Conservation (phyloP, 2,113 vertebrate species). For the Bubo scandiacus region DNA sequence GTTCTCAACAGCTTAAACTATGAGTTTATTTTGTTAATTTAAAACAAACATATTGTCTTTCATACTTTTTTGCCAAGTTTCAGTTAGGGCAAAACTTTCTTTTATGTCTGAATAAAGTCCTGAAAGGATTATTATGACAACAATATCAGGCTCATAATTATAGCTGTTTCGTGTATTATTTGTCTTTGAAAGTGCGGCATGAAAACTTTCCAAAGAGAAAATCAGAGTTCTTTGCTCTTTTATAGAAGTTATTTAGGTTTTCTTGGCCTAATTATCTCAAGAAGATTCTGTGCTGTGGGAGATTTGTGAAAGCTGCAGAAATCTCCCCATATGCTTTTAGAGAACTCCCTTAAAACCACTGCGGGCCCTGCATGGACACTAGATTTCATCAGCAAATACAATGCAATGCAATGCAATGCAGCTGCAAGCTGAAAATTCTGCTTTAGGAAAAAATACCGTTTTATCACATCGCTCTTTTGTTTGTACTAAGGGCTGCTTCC, state of each 20-base stretch:
- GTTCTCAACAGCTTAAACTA: not conserved
- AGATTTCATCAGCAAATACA: not conserved
- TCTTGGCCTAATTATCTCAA: not conserved
- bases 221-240: not conserved
- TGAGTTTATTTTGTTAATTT: not conserved
- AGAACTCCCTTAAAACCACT: not conserved
- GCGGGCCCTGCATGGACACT: not conserved
- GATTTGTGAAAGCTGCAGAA: not conserved
- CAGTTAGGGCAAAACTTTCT: slow-evolving; percentile 1
- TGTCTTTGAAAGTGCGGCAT: slow-evolving; percentile 19
- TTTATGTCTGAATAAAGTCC: slow-evolving; percentile 15
- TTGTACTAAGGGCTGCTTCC: not conserved
- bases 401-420: not conserved
- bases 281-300: not conserved
- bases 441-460: not conserved
- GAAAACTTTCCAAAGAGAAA: slow-evolving; percentile 14
- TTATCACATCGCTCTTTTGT: not conserved
- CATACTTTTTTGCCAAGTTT: not conserved
- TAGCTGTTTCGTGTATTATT: not conserved
- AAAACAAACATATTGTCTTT: not conserved
- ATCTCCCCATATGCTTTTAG: not conserved
- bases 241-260: not conserved
- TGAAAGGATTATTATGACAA: not conserved
- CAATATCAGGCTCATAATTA: slow-evolving; percentile 11
- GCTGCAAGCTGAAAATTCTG: not conserved